These are phyloP conservation scores for Atethmia centrago DNA, from an alignment of 2,888 invertebrate genomes.

Conservation along the genomic window DNA sequence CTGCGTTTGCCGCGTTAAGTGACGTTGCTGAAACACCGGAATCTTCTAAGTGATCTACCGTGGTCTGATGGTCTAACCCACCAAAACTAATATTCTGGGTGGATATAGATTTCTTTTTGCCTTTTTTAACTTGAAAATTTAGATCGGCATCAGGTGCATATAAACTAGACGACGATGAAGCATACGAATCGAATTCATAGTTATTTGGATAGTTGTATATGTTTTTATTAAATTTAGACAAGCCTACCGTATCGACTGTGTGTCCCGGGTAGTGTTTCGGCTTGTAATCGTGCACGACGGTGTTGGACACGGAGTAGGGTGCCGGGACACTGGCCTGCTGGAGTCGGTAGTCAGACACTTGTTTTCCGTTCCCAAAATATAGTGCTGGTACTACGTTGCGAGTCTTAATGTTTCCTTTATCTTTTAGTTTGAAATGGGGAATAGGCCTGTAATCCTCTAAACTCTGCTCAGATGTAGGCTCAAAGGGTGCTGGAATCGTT, in stretches of 20 bases:
- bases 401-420: constrained; percentile 74
- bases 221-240: constrained; percentile 78
- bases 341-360: constrained; percentile 73
- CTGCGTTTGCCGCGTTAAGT: constrained; percentile 73
- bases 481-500: constrained; percentile 68
- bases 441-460: constrained; percentile 78
- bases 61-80: constrained; percentile 81
- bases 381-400: constrained; percentile 71
- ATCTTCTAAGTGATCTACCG: constrained; percentile 82
- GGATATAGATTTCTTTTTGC: constrained; percentile 85
- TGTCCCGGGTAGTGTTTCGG: constrained; percentile 74
- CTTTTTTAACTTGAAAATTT: constrained; percentile 72
- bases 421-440: constrained; percentile 79
- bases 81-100: constrained; percentile 87
- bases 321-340: constrained; percentile 76
- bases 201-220: constrained; percentile 79
- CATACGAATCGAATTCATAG: constrained; percentile 82
- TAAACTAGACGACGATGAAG: constrained; percentile 82
- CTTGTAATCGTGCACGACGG: constrained; percentile 84
- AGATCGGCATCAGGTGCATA: constrained; percentile 72
- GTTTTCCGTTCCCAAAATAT: constrained; percentile 75
- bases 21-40: constrained; percentile 69
- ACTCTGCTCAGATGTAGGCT: constrained; percentile 69
- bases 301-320: constrained; percentile 83
- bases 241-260: constrained; percentile 65